Evolutionary conservation across 2,113 vertebrate genomes (phyloP).

Genomic region (Xiphophorus couchianus): DNA sequence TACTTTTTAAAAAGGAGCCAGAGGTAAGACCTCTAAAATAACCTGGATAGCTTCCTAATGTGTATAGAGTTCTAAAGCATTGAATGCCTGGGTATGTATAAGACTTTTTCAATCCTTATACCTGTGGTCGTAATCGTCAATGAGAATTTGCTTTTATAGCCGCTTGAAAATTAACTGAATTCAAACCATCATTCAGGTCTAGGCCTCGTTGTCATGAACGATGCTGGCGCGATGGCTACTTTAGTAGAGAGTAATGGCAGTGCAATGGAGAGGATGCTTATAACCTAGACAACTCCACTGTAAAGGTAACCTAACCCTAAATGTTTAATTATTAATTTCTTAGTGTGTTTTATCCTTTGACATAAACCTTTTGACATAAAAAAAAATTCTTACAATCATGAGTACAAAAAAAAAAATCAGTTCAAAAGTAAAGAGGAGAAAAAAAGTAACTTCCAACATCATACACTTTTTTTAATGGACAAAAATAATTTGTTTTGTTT

Average conservation of each 20-base stretch:
- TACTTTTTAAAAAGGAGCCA: constrained; percentile 87
- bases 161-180: constrained; percentile 89
- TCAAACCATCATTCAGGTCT: constrained; percentile 93
- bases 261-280: constrained; percentile 93
- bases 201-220: constrained; percentile 90
- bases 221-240: constrained; percentile 90
- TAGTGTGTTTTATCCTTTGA: constrained; percentile 84
- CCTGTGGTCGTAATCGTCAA: constrained; percentile 82
- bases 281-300: constrained; percentile 94
- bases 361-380: constrained; percentile 87
- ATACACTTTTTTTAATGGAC: constrained; percentile 74
- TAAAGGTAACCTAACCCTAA: constrained; percentile 98
- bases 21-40: constrained; percentile 89
- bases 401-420: constrained; percentile 66
- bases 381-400: constrained; percentile 71
- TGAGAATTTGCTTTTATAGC: constrained; percentile 81
- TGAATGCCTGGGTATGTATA: constrained; percentile 86
- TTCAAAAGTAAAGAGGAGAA: constrained; percentile 66
- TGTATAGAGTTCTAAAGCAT: constrained; percentile 84
- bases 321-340: constrained; percentile 97
- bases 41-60: constrained; percentile 86
- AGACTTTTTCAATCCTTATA: constrained; percentile 83
- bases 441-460: constrained; percentile 74
- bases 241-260: constrained; percentile 97
- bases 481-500: constrained; percentile 69